Percentiles rank a stretch among this genome's conserved stretches.
Evolutionary conservation across 2,113 vertebrate species (phyloP).

Genomic region (Apodemus sylvaticus): DNA sequence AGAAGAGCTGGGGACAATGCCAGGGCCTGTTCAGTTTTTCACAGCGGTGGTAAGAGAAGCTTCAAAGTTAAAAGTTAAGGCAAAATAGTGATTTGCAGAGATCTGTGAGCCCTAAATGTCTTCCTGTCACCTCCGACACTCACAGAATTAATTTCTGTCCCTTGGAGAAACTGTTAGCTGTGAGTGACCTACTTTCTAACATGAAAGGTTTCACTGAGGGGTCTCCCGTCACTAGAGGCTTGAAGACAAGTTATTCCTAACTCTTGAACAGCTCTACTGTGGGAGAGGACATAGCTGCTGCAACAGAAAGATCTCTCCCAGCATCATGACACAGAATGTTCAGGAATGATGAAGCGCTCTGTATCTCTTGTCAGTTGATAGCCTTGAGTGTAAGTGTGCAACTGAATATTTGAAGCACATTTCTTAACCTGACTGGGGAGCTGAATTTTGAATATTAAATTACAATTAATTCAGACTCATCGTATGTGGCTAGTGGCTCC

Average conservation of each 20-base stretch:
- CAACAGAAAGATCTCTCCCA: background rate
- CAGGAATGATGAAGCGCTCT: background rate
- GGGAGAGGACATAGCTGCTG: background rate
- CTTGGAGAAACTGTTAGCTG: constrained; percentile 38
- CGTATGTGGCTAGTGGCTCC: background rate
- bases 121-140: background rate
- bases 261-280: background rate
- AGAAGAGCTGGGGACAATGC: background rate
- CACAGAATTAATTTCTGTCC: constrained; percentile 19
- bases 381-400: too few species aligned
- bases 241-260: background rate
- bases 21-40: background rate
- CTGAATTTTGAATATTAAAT: background rate
- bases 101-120: background rate
- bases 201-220: background rate
- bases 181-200: constrained; percentile 72
- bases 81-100: background rate
- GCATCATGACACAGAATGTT: background rate
- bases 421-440: background rate
- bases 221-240: background rate
- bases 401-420: background rate
- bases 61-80: background rate
- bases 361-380: fast-evolving
- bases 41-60: background rate
- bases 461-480: constrained; percentile 34